phyloP scores from a whole-genome alignment of 2,113 vertebrate species.

The Plestiodon gilberti region DNA sequence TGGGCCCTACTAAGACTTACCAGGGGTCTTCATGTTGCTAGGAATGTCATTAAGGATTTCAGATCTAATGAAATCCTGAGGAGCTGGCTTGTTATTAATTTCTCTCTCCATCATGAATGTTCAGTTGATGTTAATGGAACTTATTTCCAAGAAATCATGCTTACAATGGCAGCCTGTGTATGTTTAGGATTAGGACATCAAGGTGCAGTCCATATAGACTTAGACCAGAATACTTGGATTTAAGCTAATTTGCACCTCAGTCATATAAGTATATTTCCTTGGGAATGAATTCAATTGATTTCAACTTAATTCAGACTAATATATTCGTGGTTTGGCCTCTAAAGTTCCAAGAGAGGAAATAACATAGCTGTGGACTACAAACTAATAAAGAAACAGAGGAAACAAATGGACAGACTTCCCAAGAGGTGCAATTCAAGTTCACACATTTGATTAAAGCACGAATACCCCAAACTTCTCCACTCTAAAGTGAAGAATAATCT shows the following conservation, averaged over 20 bases:
- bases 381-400: background rate
- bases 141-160: background rate
- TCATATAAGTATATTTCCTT: background rate
- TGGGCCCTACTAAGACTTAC: no score
- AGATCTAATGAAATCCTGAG: no score
- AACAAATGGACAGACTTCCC: background rate
- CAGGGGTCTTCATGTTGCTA: no score
- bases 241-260: background rate
- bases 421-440: background rate
- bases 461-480: background rate
- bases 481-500: constrained; percentile 5
- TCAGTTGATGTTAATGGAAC: background rate
- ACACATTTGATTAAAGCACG: background rate
- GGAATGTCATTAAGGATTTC: no score
- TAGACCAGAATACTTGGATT: background rate
- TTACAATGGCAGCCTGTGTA: background rate
- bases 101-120: no score
- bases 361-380: background rate
- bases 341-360: background rate
- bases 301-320: background rate
- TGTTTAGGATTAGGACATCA: background rate
- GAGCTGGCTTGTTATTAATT: no score
- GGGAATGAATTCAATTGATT: background rate
- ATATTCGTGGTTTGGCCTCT: background rate
- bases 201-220: background rate